These are phyloP conservation scores for Heterodera filipjevi DNA, from an alignment of 2,888 invertebrate genomes.

Conservation along the genomic window DNA sequence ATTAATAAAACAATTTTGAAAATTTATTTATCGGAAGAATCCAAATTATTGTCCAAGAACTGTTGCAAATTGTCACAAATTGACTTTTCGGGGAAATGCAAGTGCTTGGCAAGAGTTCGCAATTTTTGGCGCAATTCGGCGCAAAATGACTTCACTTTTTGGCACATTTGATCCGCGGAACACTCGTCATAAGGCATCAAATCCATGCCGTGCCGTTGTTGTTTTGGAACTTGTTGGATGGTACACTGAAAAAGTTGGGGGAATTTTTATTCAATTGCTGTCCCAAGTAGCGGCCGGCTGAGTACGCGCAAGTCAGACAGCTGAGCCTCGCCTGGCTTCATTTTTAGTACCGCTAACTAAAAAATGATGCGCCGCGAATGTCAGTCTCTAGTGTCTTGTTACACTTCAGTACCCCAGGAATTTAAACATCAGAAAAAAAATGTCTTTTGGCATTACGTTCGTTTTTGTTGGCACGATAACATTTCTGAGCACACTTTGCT, in stretches of 20 bases:
- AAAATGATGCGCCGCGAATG: too few relatives aligned
- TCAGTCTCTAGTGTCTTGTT: too few relatives aligned
- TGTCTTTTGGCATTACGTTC: constrained; percentile 6
- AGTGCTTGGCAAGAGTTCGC: not conserved
- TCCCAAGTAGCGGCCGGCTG: too few relatives aligned
- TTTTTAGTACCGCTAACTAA: too few relatives aligned
- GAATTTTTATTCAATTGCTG: not conserved
- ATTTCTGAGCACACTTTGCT: not conserved
- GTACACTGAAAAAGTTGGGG: too few relatives aligned
- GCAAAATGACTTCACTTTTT: constrained; percentile 3
- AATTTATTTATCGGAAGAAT: too few relatives aligned
- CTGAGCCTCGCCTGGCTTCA: too few relatives aligned
- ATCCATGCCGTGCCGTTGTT: not conserved
- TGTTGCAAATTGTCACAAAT: constrained; percentile 17
- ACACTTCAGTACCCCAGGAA: too few relatives aligned
- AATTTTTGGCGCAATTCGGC: constrained; percentile 19
- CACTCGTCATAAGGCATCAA: not conserved
- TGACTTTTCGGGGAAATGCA: constrained; percentile 21
- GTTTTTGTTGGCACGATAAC: constrained; percentile 14
- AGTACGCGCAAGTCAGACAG: too few relatives aligned
- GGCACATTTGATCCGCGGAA: not conserved
- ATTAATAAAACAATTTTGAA: too few relatives aligned
- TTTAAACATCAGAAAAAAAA: too few relatives aligned
- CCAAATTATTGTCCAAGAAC: not conserved
- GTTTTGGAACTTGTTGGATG: not conserved